Evolutionary conservation across 1,140 invertebrate species (phyloP), one percentile per base, ranked within the genome.

Genomic region (Homarus americanus): DNA sequence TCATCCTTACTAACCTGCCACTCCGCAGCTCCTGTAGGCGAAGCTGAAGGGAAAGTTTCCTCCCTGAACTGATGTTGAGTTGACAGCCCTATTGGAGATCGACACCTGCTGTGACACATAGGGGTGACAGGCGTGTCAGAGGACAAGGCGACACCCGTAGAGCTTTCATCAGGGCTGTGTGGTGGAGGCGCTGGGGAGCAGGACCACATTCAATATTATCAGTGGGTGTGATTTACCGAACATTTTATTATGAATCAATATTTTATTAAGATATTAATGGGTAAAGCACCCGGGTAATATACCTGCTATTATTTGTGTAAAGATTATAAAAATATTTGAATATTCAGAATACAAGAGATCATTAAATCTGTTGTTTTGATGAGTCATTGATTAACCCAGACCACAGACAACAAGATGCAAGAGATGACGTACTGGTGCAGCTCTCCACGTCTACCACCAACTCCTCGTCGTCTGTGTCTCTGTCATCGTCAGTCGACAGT

Each of bases 401-500:
- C n/a, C n/a, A n/a, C n/a, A n/a, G n/a, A n/a, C n/a, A n/a, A n/a
- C n/a, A n/a, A n/a, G n/a, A n/a, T n/a, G n/a, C n/a, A 80, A 80
- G 1, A 24, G 28, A 0, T 15, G 34, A 87, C 75, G 41, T 36
- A 80, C 85, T 63, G 38, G 24, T 66, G 58, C 76, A 79, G 36
- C 44, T 66, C 28, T 87, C 85, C 9, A 87, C 85, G 58, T 87
- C 85, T 7, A 87, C 73, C 17, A 87, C n/a, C 44, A 58, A 24
- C 12, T 87, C 72, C 75, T 87, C 85, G 5, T 79, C 85, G 38
- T 79, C 85, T 36, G 49, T 58, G 44, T 49, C 5, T 3, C 20
- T 24, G 58, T 3, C 44, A 49, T 40, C 34, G 4, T 75, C 72
- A n/a, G 32, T 32, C 73, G 38, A n/a, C 32, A 28, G 3, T 17